Evolutionary conservation across 2,888 invertebrate species (phyloP), one percentile per base, ranked within the genome.

Genomic region (Halictus quadricinctus): DNA sequence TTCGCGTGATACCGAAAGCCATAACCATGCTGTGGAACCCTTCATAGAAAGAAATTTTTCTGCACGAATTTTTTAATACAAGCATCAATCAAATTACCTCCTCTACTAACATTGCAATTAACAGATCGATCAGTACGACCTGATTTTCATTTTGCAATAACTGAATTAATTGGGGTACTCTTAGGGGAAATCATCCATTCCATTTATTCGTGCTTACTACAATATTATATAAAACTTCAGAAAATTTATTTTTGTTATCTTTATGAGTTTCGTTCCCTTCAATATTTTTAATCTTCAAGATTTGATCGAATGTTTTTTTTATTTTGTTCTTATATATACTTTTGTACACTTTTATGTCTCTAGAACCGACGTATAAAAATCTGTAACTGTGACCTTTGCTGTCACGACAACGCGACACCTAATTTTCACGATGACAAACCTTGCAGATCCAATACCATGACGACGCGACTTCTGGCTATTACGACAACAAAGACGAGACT

Each of bases 1-100:
- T 66, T 69, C 69, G 41, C 21, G 69, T 41, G 69, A 69, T 41
- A 41, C 25, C 25, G 13, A 66, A 66, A 66, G 66, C 36, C 66
- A 36, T 66, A 64, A 64, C 60, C 15, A 15, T 25, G 6, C 13
- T 4, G 25, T 2, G 15, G 25, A 60, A 13, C 15, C 15, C 13
- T 25, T 60, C 25, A 1, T 25, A 64, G 1, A 64, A 21, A 21
- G 54, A 54, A 21, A 54, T 29, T 29, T 25, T 64, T 64, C 13
- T 25, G 60, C 7, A 29, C 25, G 6, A 25, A 64, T 29, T 25
- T 25, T 25, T 3, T 1, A 13, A 25, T 36, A 25, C 13, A 13
- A 12, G 25, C 12, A 12, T 25, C 13, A 60, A 60, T 60, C 60
- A 25, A 60, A 60, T 60, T 25, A 25, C 13, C 6, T 64, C 15